Conservation (phyloP, 2,888 invertebrate species). For the Pandemis heparana region DNA sequence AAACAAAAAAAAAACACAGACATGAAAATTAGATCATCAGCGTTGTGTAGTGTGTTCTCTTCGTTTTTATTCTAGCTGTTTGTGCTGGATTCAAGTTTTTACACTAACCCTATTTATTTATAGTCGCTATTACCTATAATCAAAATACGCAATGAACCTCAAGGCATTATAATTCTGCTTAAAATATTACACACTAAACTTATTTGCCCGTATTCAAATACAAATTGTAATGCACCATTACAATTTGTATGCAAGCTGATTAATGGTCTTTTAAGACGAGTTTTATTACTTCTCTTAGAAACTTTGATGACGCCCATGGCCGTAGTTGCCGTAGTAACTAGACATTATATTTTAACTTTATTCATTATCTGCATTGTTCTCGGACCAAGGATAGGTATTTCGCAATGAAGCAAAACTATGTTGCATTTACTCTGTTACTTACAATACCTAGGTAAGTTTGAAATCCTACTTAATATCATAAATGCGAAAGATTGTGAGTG, state of each 20-base stretch:
- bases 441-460: too few relatives aligned
- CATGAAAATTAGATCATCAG: too few relatives aligned
- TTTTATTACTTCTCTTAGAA: constrained; percentile 40
- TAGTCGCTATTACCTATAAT: neutral
- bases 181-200: constrained; percentile 9
- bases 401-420: constrained; percentile 30
- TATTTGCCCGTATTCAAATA: constrained; percentile 33
- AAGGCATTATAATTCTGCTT: neutral
- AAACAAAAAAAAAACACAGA: too few relatives aligned
- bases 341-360: constrained; percentile 41
- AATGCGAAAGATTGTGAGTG: too few relatives aligned
- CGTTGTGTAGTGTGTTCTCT: too few relatives aligned
- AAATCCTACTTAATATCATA: too few relatives aligned
- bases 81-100: too few relatives aligned
- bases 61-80: too few relatives aligned
- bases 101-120: neutral
- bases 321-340: constrained; percentile 36
- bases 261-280: constrained; percentile 36
- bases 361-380: constrained; percentile 36
- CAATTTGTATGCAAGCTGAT: constrained; percentile 33
- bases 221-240: constrained; percentile 32
- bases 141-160: too few relatives aligned
- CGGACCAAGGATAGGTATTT: constrained; percentile 28
- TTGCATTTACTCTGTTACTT: constrained; percentile 27
- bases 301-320: constrained; percentile 40